Evolutionary conservation across 2,888 invertebrate genomes (phyloP), one percentile per base, ranked within the genome.

Genomic region (Kryphioiulus occultus): DNA sequence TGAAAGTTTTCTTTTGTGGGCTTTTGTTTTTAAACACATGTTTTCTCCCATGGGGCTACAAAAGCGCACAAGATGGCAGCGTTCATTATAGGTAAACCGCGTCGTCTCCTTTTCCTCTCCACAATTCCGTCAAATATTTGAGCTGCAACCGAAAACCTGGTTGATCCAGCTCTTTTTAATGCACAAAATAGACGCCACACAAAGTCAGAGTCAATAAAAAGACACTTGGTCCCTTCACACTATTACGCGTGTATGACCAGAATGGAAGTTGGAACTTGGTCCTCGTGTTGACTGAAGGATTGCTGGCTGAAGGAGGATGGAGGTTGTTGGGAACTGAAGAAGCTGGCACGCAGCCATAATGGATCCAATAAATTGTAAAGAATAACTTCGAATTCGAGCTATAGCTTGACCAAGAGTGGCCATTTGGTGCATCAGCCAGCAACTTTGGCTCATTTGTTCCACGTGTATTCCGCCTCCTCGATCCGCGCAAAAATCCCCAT

Each of bases 141-240:
- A 30, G 78, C 78, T 78, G 78, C 7, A 78, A 78, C 30, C 78
- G 26, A 15, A 78, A 22, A 26, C 78, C 26, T 15, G 30, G 78
- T 78, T 78, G 78, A 78, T 78, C 78, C 78, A 78, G 78, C 78
- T 78, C 78, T 78, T 78, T 78, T 78, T 30, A 78, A 78, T 78
- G 78, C 78, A 78, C 78, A 15, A 26, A 30, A 30, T 30, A 30
- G 78, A 78, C 78, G 78, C 78, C 78, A 78, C 78, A 78, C 78
- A 30, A 78, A 78, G 78, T 78, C 78, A 78, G 30, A 78, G 78
- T 78, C 78, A 78, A 78, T 78, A 78, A 78, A 78, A 78, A 78
- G 78, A 78, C 78, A 78, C 78, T 78, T 30, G 78, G 78, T 78
- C 78, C 78, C 78, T 78, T 78, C 78, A 78, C 78, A 78, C 78